Evolutionary conservation across 2,888 invertebrate species (phyloP).

Genomic region (Dolichomitus sp.): DNA sequence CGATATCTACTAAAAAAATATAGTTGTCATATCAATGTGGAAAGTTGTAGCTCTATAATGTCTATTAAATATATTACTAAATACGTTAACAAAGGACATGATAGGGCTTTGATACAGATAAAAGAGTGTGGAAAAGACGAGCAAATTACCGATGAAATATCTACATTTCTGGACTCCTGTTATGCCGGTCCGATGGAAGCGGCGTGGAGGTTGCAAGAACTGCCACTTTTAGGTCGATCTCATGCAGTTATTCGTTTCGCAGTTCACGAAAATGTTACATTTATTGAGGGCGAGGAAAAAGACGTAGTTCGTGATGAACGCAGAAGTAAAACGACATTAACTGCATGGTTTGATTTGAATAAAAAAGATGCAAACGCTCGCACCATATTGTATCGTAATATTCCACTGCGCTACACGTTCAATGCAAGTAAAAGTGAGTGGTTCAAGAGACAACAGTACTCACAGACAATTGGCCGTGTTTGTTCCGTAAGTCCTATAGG

Average conservation of each 20-base stretch:
- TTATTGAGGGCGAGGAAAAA: background rate
- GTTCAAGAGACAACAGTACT: conserved; percentile 23
- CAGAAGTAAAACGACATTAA: conserved; percentile 47
- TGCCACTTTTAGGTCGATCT: too few species aligned
- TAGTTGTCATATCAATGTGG: too few species aligned
- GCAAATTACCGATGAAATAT: background rate
- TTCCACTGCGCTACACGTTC: conserved; percentile 30
- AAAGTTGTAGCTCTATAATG: too few species aligned
- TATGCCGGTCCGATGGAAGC: background rate
- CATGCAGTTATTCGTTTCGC: too few species aligned
- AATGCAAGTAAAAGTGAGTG: conserved; percentile 17
- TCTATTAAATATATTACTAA: too few species aligned
- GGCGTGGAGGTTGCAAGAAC: background rate
- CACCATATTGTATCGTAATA: conserved; percentile 42
- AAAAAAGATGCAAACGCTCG: conserved; percentile 27
- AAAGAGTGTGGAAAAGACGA: background rate
- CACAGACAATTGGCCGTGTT: conserved; percentile 52
- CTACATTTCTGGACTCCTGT: background rate
- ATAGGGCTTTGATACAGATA: background rate
- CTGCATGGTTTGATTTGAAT: conserved; percentile 63
- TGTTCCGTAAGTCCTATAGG: too few species aligned
- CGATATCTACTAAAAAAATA: too few species aligned
- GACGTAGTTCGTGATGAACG: background rate
- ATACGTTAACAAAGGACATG: too few species aligned
- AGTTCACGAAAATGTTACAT: background rate